Conservation (phyloP, 2,113 vertebrate species). For the Trogon melanurus region DNA sequence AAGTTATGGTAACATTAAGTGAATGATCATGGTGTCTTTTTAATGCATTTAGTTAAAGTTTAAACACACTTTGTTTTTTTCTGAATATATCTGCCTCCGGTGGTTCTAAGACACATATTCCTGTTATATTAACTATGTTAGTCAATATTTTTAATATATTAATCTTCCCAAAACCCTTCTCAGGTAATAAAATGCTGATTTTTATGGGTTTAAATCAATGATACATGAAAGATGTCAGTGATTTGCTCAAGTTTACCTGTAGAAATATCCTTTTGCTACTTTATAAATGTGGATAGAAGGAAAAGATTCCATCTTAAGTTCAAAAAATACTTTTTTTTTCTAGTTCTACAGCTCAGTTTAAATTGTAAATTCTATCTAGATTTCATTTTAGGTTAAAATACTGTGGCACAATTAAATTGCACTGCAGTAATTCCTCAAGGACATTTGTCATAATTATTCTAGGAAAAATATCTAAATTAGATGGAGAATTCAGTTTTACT, state of each 20-base stretch:
- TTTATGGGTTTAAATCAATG: not conserved
- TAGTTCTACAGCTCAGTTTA: not conserved
- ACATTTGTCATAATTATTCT: not conserved
- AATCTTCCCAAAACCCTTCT: not conserved
- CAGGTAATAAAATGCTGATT: not conserved
- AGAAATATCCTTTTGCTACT: not conserved
- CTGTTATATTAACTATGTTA: not conserved
- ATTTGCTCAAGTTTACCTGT: not conserved
- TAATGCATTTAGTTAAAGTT: conserved; percentile 10
- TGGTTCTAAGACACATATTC: not conserved
- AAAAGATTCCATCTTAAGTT: not conserved
- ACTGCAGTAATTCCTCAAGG: not conserved
- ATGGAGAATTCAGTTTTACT: not conserved
- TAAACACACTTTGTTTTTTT: conserved; percentile 5
- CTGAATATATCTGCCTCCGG: not conserved
- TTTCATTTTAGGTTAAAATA: not conserved
- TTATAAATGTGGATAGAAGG: not conserved
- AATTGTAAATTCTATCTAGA: not conserved
- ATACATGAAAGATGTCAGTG: not conserved
- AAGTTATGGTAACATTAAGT: conserved; percentile 2
- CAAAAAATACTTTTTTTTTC: not conserved
- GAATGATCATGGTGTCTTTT: conserved; percentile 20
- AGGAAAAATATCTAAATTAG: not conserved
- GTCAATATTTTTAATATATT: not conserved
- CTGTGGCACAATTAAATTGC: not conserved